phyloP scores from a whole-genome alignment of 2,888 invertebrate genomes.

The Eulithis prunata region DNA sequence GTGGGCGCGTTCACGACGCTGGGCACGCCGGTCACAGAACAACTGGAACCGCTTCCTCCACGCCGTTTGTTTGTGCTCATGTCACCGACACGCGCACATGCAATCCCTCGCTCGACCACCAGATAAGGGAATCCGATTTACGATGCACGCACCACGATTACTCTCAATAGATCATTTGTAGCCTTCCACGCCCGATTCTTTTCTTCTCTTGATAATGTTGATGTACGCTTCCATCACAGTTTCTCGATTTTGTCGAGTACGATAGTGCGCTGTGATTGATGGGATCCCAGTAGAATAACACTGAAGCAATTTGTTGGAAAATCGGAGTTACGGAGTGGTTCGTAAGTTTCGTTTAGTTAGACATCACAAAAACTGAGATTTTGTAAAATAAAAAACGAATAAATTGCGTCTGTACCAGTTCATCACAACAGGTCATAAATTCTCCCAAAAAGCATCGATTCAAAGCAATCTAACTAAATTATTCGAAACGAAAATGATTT shows the following conservation, averaged over 20 bases:
- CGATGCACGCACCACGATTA: conserved; percentile 48
- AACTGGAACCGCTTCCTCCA: conserved; percentile 83
- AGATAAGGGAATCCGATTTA: conserved; percentile 50
- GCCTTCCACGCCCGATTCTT: conserved; percentile 72
- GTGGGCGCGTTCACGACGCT: conserved; percentile 85
- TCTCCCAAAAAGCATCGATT: conserved; percentile 57
- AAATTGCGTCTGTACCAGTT: conserved; percentile 59
- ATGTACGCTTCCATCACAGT: conserved; percentile 78
- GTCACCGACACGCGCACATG: conserved; percentile 80
- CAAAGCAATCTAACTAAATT: conserved; percentile 42
- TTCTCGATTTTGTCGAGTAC: conserved; percentile 46
- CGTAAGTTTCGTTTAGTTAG: conserved; percentile 39
- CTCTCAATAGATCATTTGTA: conserved; percentile 70
- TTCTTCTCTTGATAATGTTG: conserved; percentile 67
- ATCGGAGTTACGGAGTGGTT: conserved; percentile 30
- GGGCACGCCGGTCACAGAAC: conserved; percentile 80
- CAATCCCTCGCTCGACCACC: conserved; percentile 68
- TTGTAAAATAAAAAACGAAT: conserved; percentile 47
- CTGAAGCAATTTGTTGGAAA: conserved; percentile 45
- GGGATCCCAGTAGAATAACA: conserved; percentile 45
- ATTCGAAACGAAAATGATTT: conserved; percentile 38
- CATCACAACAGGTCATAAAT: conserved; percentile 59
- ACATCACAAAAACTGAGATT: conserved; percentile 41
- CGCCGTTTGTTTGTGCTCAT: conserved; percentile 84
- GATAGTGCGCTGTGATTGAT: conserved; percentile 52